phyloP scores from a whole-genome alignment of 2,888 invertebrate genomes.

The Pherbina coryleti region DNA sequence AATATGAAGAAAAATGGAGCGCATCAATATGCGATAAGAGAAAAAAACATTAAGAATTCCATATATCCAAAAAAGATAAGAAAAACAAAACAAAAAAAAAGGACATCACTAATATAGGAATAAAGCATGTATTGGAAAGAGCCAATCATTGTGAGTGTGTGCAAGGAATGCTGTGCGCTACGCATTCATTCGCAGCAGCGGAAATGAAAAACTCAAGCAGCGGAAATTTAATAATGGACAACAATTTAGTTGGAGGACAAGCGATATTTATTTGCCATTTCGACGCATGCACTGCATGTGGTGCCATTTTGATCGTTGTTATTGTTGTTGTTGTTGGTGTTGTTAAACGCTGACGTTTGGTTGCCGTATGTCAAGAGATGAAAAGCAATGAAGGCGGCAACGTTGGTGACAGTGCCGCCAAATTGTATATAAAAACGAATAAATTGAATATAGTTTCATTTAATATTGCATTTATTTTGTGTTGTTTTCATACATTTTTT shows the following conservation, averaged over 20 bases:
- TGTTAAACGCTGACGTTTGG: background rate
- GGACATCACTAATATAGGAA: background rate
- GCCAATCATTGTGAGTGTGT: background rate
- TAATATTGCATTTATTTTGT: background rate
- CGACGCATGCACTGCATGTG: slow-evolving; percentile 17
- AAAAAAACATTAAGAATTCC: background rate
- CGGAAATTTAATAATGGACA: slow-evolving; percentile 36
- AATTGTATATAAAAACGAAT: background rate
- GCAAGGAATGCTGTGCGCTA: background rate
- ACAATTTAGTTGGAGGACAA: slow-evolving; percentile 31
- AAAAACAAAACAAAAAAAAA: background rate
- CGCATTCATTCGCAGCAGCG: background rate
- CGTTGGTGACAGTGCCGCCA: background rate
- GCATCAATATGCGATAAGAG: background rate
- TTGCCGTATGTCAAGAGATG: background rate
- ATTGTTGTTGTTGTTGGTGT: background rate
- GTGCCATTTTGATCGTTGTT: slow-evolving; percentile 1
- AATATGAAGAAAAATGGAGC: background rate
- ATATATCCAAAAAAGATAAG: background rate
- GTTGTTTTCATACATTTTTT: background rate
- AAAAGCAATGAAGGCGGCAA: background rate
- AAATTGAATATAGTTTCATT: background rate
- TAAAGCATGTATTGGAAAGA: background rate
- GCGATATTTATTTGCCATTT: slow-evolving; percentile 29
- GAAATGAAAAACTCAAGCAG: slow-evolving; percentile 31